Evolutionary conservation across 2,113 vertebrate genomes (phyloP), one percentile per base, ranked within the genome.

Genomic region (Oostethus manadensis): DNA sequence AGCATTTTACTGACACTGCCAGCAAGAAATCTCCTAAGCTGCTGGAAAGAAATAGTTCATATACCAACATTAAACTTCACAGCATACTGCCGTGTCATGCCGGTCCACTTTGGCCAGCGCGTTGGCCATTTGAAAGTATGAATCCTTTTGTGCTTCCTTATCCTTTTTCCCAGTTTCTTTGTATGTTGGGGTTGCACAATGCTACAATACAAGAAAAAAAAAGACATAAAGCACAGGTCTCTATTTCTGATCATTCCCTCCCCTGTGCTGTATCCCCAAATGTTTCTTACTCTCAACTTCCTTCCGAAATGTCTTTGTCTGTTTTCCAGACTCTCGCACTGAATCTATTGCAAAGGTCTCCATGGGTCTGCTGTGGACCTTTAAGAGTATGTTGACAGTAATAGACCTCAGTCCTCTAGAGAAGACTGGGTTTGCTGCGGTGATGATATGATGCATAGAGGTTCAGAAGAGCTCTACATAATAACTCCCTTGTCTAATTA

Each of bases 401-500:
- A 54, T 70, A 70, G 75, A 76, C 81, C 68, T 69, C 61, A 51
- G 64, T 67, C 65, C 81, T 79, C 76, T 51, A 57, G 79, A 77
- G 78, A 64, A 67, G 68, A 47, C 68, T 29, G 56, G 45, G 46
- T 56, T 14, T 71, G 64, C 64, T 58, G 66, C 33, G 48, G 73
- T 77, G 77, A 73, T 81, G 78, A 71, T 70, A 63, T 74, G 59
- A 54, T 38, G 63, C 72, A 73, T 77, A 80, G 71, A 66, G 78
- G 70, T 85, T 82, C 73, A 71, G 73, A 70, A 60, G 64, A 79
- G 74, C 73, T 74, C 73, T 64, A 71, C 77, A 73, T 86, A 88
- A 87, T 88, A 84, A 83, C 79, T 81, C 77, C 77, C 78, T 82
- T 82, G 79, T 84, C 80, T 87, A 87, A 86, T 87, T 89, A 85